Evolutionary conservation across 2,797 vertebrate species (phyloP).

Genomic region (Crax fasciolata): DNA sequence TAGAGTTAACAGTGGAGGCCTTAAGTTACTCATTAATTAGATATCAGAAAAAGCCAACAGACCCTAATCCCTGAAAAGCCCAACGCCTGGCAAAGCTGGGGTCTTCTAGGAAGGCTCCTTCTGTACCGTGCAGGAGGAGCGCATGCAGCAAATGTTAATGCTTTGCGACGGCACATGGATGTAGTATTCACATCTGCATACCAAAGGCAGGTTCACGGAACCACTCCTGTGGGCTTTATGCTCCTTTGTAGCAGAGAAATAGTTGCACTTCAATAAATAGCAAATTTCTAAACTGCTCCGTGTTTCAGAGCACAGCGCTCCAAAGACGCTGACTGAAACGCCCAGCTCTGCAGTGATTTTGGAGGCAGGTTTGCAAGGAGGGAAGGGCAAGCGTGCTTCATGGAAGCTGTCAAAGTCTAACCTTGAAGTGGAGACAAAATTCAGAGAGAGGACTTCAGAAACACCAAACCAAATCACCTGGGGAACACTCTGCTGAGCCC

Average conservation of each 20-base stretch:
- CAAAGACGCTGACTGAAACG: not conserved
- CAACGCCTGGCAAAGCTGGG: not conserved
- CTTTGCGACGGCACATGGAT: not conserved
- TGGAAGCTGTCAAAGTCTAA: not conserved
- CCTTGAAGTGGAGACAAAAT: not conserved
- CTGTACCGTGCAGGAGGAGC: rapidly evolving
- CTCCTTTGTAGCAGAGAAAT: not conserved
- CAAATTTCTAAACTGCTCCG: not conserved
- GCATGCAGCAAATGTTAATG: not conserved
- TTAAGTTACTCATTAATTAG: slow-evolving; percentile 2
- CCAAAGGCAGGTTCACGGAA: too few relatives aligned
- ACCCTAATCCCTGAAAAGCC: slow-evolving; percentile 23
- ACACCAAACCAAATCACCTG: not conserved
- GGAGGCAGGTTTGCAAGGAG: not conserved
- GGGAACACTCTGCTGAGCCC: not conserved
- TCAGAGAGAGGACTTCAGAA: not conserved
- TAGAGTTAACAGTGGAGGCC: not conserved
- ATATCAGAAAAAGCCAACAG: not conserved
- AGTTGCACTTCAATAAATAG: not conserved
- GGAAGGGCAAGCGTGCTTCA: not conserved
- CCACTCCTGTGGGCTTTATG: not conserved
- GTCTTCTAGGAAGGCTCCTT: not conserved
- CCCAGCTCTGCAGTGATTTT: rapidly evolving
- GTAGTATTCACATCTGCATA: not conserved
- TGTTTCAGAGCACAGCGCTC: rapidly evolving